These are phyloP conservation scores for Drosophila azteca DNA, from an alignment of 1,140 invertebrate species.

Conservation along the genomic window DNA sequence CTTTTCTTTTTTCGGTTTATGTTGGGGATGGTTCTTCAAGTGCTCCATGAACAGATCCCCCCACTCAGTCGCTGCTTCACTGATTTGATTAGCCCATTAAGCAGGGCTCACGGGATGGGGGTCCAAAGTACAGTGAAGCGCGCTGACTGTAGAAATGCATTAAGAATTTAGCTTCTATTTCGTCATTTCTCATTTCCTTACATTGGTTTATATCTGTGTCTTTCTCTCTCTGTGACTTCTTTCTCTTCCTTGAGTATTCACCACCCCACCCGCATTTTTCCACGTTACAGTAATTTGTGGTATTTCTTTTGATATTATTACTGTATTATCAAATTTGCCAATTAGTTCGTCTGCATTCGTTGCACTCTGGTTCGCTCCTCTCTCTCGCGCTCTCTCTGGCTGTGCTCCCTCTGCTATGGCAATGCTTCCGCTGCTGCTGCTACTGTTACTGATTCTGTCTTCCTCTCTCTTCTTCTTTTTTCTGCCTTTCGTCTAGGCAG, in stretches of 20 bases:
- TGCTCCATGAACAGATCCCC: conserved; percentile 6
- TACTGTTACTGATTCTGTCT: conserved; percentile 2
- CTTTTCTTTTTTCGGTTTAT: conserved; percentile 38
- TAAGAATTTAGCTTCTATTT: conserved; percentile 26
- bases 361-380: conserved; percentile 9
- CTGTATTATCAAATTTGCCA: conserved; percentile 49
- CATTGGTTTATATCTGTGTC: conserved; percentile 8
- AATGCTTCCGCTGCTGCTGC: conserved; percentile 5
- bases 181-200: conserved; percentile 18
- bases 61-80: conserved; percentile 17
- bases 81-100: conserved; percentile 54
- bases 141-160: conserved; percentile 1
- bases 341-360: conserved; percentile 56
- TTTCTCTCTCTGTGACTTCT: too few relatives aligned
- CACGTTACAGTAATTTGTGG: conserved; percentile 17
- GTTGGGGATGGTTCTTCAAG: conserved; percentile 29
- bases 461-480: conserved; percentile 4
- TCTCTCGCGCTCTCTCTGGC: not conserved
- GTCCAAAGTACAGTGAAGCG: conserved; percentile 30
- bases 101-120: conserved; percentile 7
- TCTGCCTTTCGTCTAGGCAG: conserved; percentile 4
- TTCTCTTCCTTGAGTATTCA: too few relatives aligned
- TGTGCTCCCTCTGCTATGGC: not conserved
- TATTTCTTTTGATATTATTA: conserved; percentile 22
- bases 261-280: conserved; percentile 28